Conservation (phyloP, 1,140 invertebrate genomes). For the Drosophila sproati region DNA sequence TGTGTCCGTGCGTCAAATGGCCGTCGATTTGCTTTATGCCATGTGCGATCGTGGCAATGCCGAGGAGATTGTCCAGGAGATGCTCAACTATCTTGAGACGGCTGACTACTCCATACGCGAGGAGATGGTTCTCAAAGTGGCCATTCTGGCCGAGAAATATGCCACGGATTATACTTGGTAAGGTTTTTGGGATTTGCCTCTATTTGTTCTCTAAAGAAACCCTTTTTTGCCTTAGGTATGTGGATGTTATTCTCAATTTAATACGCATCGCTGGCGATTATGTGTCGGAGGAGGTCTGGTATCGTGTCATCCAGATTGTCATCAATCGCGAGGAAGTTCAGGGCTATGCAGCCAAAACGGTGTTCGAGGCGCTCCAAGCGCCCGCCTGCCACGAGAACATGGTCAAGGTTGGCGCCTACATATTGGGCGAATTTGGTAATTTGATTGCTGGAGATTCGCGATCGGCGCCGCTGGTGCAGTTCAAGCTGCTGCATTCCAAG, state of each 20-base stretch:
- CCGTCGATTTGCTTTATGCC: constrained; percentile 99
- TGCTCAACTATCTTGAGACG: constrained; percentile 99
- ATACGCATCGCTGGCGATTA: constrained; percentile 99
- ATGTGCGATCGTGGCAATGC: constrained; percentile 99
- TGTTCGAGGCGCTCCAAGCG: constrained; percentile 99
- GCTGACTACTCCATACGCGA: constrained; percentile 99
- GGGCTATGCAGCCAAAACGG: constrained; percentile 99
- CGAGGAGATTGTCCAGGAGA: constrained; percentile 99
- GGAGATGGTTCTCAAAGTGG: constrained; percentile 99
- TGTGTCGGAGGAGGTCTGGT: constrained; percentile 99
- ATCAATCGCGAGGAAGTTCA: constrained; percentile 99
- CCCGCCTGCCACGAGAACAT: constrained; percentile 99
- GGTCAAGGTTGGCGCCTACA: constrained; percentile 99
- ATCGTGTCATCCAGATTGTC: constrained; percentile 99
- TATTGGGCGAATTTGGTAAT: constrained; percentile 99
- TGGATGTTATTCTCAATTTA: constrained; percentile 99
- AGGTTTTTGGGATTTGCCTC: constrained; percentile 58
- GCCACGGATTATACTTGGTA: constrained; percentile 99
- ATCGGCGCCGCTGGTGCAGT: constrained; percentile 97
- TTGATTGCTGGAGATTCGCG: constrained; percentile 99
- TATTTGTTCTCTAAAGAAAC: background rate
- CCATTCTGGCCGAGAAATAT: constrained; percentile 99
- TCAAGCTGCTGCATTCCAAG: constrained; percentile 98
- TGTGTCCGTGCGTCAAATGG: constrained; percentile 98
- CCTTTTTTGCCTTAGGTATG: constrained; percentile 86